phyloP scores from a whole-genome alignment of 2,113 vertebrate genomes.

The Cettia cetti region DNA sequence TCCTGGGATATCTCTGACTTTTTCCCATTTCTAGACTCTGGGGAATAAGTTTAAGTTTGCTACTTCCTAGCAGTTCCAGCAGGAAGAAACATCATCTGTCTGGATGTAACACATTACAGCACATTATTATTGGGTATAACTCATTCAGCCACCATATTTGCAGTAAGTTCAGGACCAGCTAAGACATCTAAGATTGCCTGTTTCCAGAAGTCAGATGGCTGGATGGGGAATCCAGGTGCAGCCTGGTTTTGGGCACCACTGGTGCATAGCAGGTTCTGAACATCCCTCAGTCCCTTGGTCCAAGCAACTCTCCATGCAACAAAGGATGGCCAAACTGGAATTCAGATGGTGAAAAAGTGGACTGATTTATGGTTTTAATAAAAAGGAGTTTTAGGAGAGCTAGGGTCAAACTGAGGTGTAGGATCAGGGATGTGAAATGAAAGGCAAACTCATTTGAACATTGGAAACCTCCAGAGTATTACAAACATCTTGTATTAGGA shows the following conservation, averaged over 20 bases:
- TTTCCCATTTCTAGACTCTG: background rate
- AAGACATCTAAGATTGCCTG: background rate
- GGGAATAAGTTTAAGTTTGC: background rate
- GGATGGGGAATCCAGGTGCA: background rate
- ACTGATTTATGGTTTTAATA: background rate
- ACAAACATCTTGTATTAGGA: background rate
- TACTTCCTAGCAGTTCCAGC: background rate
- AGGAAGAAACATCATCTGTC: background rate
- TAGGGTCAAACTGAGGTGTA: background rate
- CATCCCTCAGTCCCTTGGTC: background rate
- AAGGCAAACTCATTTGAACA: background rate
- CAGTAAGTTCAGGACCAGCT: background rate
- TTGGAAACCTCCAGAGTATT: background rate
- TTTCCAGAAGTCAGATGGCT: background rate
- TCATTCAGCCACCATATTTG: background rate
- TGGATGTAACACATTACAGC: background rate
- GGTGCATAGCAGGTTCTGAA: background rate
- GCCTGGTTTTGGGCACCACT: accelerated
- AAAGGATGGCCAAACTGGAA: background rate
- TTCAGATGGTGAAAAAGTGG: background rate
- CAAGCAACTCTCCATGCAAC: background rate
- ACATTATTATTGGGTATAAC: background rate
- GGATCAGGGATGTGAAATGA: background rate
- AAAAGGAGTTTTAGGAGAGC: background rate
- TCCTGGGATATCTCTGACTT: background rate